These are phyloP conservation scores for Panulirus ornatus DNA, from an alignment of 1,140 invertebrate genomes.

Conservation along the genomic window DNA sequence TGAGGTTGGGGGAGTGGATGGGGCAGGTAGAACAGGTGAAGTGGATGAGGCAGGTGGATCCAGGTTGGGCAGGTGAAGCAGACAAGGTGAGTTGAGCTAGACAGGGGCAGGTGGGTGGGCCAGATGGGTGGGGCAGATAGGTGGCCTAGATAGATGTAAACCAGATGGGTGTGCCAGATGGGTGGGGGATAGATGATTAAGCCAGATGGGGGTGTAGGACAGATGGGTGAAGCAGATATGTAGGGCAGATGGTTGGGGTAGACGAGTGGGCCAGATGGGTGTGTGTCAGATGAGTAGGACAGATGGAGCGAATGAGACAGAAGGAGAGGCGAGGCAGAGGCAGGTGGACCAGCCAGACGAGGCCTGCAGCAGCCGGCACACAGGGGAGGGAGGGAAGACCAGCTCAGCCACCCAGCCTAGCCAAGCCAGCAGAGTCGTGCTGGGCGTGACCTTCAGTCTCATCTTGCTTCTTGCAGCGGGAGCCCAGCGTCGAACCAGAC, in stretches of 20 bases:
- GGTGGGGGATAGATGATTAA: background rate
- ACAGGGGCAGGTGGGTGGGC: background rate
- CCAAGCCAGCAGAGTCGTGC: conserved; percentile 26
- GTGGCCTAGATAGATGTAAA: no score
- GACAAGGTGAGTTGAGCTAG: background rate
- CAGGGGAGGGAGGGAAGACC: background rate
- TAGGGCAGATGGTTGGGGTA: no score
- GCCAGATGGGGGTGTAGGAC: background rate
- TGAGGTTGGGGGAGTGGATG: background rate
- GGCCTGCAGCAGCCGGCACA: background rate
- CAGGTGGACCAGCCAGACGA: background rate
- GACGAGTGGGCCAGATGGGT: background rate
- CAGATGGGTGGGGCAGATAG: background rate
- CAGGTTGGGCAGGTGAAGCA: background rate
- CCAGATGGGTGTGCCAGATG: no score
- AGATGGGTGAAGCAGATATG: background rate
- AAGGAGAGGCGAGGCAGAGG: background rate
- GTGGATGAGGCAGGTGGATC: background rate
- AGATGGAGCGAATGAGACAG: background rate
- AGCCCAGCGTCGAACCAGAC: background rate
- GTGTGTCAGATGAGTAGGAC: background rate
- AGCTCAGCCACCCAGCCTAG: no score
- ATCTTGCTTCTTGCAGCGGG: background rate
- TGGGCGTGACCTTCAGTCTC: conserved; percentile 37
- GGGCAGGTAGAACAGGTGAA: background rate